These are phyloP conservation scores for Panagrolaimus sp. DNA, from an alignment of 1,140 invertebrate genomes.

Conservation along the genomic window DNA sequence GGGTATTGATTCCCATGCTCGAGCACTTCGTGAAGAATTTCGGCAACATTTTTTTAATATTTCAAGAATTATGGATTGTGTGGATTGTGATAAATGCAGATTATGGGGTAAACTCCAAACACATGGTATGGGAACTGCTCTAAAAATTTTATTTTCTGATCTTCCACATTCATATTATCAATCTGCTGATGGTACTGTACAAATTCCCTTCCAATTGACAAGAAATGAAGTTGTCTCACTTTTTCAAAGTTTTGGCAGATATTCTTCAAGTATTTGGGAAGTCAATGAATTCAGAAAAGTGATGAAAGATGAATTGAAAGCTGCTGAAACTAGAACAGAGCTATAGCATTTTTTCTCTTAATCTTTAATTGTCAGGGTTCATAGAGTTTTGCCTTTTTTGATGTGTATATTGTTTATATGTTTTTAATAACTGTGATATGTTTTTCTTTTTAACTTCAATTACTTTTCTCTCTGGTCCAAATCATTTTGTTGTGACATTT, in stretches of 20 bases:
- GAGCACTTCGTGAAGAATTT: conserved; percentile 70
- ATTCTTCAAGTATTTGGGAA: conserved; percentile 55
- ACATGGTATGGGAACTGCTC: conserved; percentile 88
- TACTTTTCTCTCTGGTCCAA: too few species aligned
- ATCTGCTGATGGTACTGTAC: conserved; percentile 36
- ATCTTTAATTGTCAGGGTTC: too few species aligned
- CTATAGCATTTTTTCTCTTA: too few species aligned
- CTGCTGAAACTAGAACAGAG: too few species aligned
- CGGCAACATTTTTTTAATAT: conserved; percentile 91
- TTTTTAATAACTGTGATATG: too few species aligned
- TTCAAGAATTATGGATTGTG: conserved; percentile 94
- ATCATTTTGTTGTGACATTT: too few species aligned
- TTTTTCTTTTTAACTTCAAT: too few species aligned
- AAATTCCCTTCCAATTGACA: conserved; percentile 39
- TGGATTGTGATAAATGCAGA: conserved; percentile 97
- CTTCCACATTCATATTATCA: conserved; percentile 37
- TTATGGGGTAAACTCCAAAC: conserved; percentile 96
- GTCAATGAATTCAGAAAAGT: conserved; percentile 48
- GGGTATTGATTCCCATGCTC: conserved; percentile 53
- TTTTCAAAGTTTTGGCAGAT: conserved; percentile 88
- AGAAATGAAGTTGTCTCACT: conserved; percentile 85
- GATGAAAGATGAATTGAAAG: conserved; percentile 18
- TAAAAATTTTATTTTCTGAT: conserved; percentile 94
- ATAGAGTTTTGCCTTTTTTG: too few species aligned
- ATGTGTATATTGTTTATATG: too few species aligned